phyloP scores from a whole-genome alignment of 2,888 invertebrate species.

The Eupithecia inturbata region DNA sequence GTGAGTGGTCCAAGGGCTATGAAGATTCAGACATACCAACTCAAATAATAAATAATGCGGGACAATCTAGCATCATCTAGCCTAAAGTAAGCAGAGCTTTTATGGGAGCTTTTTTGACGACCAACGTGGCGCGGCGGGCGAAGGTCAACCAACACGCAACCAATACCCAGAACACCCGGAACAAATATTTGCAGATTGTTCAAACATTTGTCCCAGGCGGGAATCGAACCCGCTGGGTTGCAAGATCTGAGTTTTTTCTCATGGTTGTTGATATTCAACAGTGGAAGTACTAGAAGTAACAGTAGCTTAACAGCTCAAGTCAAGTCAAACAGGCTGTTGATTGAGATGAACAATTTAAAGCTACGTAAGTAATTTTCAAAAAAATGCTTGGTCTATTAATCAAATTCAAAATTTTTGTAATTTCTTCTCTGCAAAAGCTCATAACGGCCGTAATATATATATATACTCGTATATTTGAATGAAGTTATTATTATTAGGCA shows the following conservation, averaged over 20 bases:
- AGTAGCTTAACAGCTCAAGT: too few species aligned
- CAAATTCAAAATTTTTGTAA: neutral
- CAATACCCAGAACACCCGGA: neutral
- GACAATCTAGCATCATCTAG: neutral
- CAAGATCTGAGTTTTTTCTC: too few species aligned
- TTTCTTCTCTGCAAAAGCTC: too few species aligned
- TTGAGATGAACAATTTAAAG: neutral
- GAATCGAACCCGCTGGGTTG: neutral
- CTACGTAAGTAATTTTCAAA: neutral
- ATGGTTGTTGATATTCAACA: neutral
- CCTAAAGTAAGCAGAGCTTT: neutral
- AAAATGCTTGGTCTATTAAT: neutral
- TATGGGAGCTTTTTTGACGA: too few species aligned
- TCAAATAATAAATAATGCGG: neutral
- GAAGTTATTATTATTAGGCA: too few species aligned
- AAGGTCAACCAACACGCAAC: too few species aligned
- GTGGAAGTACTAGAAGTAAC: too few species aligned
- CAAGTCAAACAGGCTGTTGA: neutral
- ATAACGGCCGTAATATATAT: too few species aligned
- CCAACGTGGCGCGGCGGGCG: too few species aligned
- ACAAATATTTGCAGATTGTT: neutral
- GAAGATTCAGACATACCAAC: neutral
- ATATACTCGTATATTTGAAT: too few species aligned
- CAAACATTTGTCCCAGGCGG: neutral
- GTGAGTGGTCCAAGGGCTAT: neutral